Base-by-base conservation (phyloP, 2,797 vertebrate genomes). In the Ctenopoma kingsleyae region DNA sequence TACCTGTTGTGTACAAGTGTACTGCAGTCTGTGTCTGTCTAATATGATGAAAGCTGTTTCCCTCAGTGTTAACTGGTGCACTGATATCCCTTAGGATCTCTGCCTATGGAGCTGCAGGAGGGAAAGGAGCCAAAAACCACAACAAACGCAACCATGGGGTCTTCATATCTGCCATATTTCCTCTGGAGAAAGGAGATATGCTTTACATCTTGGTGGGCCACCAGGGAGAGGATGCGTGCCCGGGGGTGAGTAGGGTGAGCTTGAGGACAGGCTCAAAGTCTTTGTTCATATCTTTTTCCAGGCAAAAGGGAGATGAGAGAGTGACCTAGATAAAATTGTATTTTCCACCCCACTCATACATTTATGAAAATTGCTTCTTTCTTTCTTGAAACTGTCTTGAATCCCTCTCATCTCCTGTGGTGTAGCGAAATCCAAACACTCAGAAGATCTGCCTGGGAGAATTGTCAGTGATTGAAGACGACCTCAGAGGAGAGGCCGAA, bases 111-210 rank as follows among this genome's bases (percentile, higher is more conserved):
- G 96, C 96, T 15, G 95, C 94, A 0, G 97, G 96, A 36, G 96
- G 97, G 13, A 97, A 96, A 87, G 97, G 97, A 82, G 95, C 96
- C 85, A 96, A 96, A 91, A 98, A 96, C 89, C 96, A 96, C 92
- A 95, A 95, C 84, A 96, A 96, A 78, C 95, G 95, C 36, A 96
- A 94, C 53, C 95, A 96, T 0, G 96, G 97, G 0, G 91, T 98
- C 85, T 95, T 98, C 87, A 95, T 97, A 87, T 97, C 96, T 0
- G 96, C 95, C 48, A 91, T 94, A 74, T 98, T 97, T 83, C 91
- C 93, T 40, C 92, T 98, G 64, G 90, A 96, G 84, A 95, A 94
- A 81, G 95, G 95, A 59, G 96, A 98, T 50, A 80, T 90, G 51
- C 93, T 97, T 43, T 95, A 96, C 87, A 96, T 97, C 78, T 89